These are phyloP conservation scores for Ceratothoa steindachneri DNA, from an alignment of 2,888 invertebrate genomes.

Conservation along the genomic window DNA sequence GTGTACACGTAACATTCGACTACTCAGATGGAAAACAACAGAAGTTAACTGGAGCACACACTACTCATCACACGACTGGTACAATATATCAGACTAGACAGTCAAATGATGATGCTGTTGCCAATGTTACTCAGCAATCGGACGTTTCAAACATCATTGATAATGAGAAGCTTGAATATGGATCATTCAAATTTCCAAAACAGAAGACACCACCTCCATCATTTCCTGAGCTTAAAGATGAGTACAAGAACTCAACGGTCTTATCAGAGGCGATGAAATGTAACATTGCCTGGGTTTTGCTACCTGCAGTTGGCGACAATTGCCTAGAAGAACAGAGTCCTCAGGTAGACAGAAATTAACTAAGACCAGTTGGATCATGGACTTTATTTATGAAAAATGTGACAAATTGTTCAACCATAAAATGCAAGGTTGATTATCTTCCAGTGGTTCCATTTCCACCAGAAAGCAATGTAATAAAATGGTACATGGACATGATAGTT, in stretches of 20 bases:
- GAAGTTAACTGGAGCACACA: conserved; percentile 8
- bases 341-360: background rate
- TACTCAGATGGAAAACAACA: conserved; percentile 22
- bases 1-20: conserved; percentile 16
- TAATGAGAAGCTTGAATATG: conserved; percentile 9
- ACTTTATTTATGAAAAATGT: conserved; percentile 16
- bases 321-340: background rate
- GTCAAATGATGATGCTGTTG: background rate
- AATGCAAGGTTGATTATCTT: conserved; percentile 3
- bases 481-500: conserved; percentile 15
- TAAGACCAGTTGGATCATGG: conserved; percentile 11
- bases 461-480: conserved; percentile 10
- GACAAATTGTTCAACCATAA: background rate
- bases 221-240: background rate
- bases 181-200: conserved; percentile 10
- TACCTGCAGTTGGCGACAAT: background rate
- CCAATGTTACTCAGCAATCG: background rate
- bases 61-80: conserved; percentile 6
- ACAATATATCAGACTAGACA: conserved; percentile 8
- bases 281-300: conserved; percentile 10
- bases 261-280: background rate
- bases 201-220: conserved; percentile 7
- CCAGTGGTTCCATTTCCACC: conserved; percentile 15
- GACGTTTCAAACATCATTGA: background rate
- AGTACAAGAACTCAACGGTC: background rate